These are phyloP conservation scores for Hesperia comma DNA, from an alignment of 2,888 invertebrate species.

Conservation along the genomic window DNA sequence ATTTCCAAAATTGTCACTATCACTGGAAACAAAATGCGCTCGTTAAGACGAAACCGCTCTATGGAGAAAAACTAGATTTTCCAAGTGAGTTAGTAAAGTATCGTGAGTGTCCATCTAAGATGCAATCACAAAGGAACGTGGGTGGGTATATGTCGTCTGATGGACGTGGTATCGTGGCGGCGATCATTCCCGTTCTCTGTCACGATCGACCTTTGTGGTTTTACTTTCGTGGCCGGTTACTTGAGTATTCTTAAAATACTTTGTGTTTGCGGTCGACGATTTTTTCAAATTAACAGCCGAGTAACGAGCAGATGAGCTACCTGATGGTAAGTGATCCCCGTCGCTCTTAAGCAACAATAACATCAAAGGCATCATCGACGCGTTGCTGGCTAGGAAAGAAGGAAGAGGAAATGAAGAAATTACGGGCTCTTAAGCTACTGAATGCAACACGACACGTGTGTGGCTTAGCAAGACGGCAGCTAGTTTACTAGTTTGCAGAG, in stretches of 20 bases:
- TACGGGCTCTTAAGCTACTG: too few species aligned
- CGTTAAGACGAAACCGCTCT: not conserved
- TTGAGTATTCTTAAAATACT: not conserved
- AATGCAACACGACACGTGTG: too few species aligned
- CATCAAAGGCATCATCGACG: too few species aligned
- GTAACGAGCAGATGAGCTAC: too few species aligned
- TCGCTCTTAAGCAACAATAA: too few species aligned
- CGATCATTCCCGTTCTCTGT: conserved; percentile 42
- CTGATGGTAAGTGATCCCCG: too few species aligned
- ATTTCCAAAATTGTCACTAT: too few species aligned
- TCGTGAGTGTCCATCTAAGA: conserved; percentile 19
- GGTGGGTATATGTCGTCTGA: conserved; percentile 16
- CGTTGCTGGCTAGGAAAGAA: too few species aligned
- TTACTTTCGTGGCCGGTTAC: conserved; percentile 21
- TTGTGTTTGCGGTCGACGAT: not conserved
- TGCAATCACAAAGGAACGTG: conserved; percentile 4
- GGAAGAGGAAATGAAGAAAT: too few species aligned
- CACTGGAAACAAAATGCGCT: not conserved
- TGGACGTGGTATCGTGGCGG: conserved; percentile 8
- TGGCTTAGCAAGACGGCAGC: too few species aligned
- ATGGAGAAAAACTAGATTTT: conserved; percentile 8
- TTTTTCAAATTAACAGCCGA: not conserved
- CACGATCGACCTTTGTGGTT: conserved; percentile 55
- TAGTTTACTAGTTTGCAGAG: too few species aligned
- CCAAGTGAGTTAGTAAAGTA: conserved; percentile 2